phyloP scores from a whole-genome alignment of 2,113 vertebrate genomes.

The Oreochromis niloticus region DNA sequence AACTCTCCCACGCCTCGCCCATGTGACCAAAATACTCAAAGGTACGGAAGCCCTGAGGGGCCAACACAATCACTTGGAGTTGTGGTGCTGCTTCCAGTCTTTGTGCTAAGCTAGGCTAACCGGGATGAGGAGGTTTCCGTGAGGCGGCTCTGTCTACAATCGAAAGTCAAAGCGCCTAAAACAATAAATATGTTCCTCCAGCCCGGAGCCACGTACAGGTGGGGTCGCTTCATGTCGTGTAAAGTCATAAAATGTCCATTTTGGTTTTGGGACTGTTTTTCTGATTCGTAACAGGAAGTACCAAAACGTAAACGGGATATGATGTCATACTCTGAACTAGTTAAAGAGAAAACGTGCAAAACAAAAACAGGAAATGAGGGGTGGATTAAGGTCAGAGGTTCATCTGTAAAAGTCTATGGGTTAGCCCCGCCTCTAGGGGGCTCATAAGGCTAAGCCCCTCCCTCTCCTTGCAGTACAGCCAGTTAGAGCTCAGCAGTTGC shows the following conservation, averaged over 20 bases:
- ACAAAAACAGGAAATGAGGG: neutral
- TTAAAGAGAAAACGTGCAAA: slow-evolving; percentile 52
- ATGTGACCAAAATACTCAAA: neutral
- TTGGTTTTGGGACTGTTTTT: neutral
- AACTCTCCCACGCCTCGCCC: neutral
- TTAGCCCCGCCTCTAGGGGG: neutral
- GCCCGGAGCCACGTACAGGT: neutral
- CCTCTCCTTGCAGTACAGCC: neutral
- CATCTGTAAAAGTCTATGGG: neutral
- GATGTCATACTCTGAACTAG: neutral
- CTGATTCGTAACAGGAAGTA: neutral
- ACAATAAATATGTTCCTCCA: neutral
- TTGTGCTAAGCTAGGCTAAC: slow-evolving; percentile 34
- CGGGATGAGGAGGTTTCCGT: neutral
- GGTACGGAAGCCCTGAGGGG: slow-evolving; percentile 10
- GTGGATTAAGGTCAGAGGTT: neutral
- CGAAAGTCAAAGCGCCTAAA: neutral
- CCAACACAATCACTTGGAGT: neutral
- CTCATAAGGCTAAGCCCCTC: neutral
- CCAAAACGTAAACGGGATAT: slow-evolving; percentile 5
- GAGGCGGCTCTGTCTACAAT: neutral
- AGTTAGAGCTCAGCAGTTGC: slow-evolving; percentile 80
- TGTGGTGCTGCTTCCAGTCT: neutral
- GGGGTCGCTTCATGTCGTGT: neutral
- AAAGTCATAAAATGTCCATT: neutral